Evolutionary conservation across 1,140 invertebrate species (phyloP).

Genomic region (Drosophila melanica): DNA sequence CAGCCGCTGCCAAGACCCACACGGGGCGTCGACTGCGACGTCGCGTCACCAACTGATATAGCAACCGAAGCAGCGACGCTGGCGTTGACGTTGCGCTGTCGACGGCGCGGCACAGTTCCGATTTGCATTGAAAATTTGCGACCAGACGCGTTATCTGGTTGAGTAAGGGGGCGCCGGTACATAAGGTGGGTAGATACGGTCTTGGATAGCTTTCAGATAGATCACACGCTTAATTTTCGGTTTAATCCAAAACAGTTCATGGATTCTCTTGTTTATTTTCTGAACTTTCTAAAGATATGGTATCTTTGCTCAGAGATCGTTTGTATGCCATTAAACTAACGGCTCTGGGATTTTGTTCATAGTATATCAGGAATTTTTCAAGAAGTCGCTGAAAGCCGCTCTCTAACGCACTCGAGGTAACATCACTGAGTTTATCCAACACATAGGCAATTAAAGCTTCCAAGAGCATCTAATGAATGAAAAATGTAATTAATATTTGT

Average conservation of each 20-base stretch:
- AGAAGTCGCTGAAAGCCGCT: slow-evolving; percentile 47
- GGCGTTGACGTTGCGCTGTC: not conserved
- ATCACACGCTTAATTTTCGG: not conserved
- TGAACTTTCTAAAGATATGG: not conserved
- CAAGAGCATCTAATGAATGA: slow-evolving; percentile 46
- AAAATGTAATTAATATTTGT: not conserved
- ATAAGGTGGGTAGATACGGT: not conserved
- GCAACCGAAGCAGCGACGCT: slow-evolving; percentile 17
- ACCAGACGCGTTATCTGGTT: slow-evolving; percentile 4
- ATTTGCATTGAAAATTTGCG: slow-evolving; percentile 26
- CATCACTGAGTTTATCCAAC: slow-evolving; percentile 33
- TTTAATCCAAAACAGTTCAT: not conserved
- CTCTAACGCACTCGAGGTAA: slow-evolving; percentile 55
- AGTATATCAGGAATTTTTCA: slow-evolving; percentile 39
- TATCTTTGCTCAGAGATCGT: not conserved
- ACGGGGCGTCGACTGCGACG: slow-evolving; percentile 29
- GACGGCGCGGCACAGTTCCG: slow-evolving; percentile 16
- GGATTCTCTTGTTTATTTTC: not conserved
- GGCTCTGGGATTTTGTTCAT: not conserved
- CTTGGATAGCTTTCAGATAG: not conserved
- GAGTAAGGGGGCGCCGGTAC: slow-evolving; percentile 6
- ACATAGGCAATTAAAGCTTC: slow-evolving; percentile 42
- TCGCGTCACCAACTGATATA: slow-evolving; percentile 33
- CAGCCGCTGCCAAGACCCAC: slow-evolving; percentile 39
- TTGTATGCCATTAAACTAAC: not conserved